Evolutionary conservation across 2,113 vertebrate species (phyloP).

Genomic region (Corapipo altera): DNA sequence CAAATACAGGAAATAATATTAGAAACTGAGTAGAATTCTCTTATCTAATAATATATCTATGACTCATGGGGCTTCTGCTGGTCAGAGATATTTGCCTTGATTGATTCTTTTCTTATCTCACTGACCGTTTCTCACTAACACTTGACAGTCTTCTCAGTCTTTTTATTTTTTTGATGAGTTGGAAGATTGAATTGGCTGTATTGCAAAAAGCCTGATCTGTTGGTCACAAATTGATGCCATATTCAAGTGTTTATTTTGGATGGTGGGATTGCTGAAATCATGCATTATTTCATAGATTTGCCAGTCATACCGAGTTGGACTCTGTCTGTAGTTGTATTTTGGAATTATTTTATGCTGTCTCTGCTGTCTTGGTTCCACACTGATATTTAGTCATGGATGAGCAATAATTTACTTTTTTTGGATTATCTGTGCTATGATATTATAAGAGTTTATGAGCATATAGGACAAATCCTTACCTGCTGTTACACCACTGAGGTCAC

Average conservation of each 20-base stretch:
- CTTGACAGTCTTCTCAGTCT: not conserved
- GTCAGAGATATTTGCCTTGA: not conserved
- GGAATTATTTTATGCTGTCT: slow-evolving; percentile 17
- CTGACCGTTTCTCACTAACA: slow-evolving; percentile 11
- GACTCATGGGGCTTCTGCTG: not conserved
- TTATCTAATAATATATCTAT: not conserved
- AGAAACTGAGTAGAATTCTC: not conserved
- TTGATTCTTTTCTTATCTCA: slow-evolving; percentile 23
- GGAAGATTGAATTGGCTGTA: slow-evolving; percentile 9
- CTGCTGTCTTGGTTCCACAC: not conserved
- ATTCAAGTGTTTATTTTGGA: slow-evolving; percentile 58
- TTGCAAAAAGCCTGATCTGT: slow-evolving; percentile 30
- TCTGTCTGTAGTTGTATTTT: slow-evolving; percentile 13
- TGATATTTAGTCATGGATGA: slow-evolving; percentile 11
- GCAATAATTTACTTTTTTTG: not conserved
- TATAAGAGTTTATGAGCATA: not conserved
- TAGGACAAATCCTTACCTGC: not conserved
- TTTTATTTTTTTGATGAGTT: not conserved
- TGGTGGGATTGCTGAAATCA: slow-evolving; percentile 28
- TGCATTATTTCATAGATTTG: slow-evolving; percentile 17
- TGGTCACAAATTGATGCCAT: slow-evolving; percentile 32
- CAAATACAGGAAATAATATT: not conserved
- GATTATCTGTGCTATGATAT: not conserved
- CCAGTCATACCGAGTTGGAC: not conserved
- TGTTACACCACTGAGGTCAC: not conserved